Evolutionary conservation across 1,140 invertebrate species (phyloP).

Genomic region (Drosophila sp.): DNA sequence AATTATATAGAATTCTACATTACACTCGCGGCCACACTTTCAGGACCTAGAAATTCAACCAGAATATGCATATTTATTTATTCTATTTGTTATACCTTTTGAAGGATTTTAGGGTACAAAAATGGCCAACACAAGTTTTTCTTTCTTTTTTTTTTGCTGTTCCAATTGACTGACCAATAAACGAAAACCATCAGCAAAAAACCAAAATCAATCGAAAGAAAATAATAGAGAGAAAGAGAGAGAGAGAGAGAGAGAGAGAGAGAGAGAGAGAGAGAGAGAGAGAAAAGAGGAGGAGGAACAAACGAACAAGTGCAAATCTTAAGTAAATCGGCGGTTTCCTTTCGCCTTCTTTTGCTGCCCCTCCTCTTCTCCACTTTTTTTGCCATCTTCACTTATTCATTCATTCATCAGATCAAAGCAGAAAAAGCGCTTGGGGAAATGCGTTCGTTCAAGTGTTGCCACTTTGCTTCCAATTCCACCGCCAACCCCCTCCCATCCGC

Average conservation of each 20-base stretch:
- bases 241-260: background rate
- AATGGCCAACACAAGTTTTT: conserved; percentile 21
- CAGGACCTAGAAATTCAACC: too few species aligned
- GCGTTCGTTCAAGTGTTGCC: conserved; percentile 22
- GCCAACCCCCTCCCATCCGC: background rate
- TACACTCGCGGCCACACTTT: too few species aligned
- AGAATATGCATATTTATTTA: too few species aligned
- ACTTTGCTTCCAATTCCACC: conserved; percentile 1
- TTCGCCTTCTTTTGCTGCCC: too few species aligned
- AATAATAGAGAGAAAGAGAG: background rate
- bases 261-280: background rate
- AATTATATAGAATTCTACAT: too few species aligned
- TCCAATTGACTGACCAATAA: conserved; percentile 28
- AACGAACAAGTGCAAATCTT: conserved; percentile 47
- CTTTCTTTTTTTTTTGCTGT: background rate
- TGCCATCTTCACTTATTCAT: conserved; percentile 16
- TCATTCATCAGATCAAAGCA: conserved; percentile 21
- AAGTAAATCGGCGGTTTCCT: conserved; percentile 37
- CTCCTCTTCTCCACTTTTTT: background rate
- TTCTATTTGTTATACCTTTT: background rate
- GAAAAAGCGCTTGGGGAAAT: conserved; percentile 16
- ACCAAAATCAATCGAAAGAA: background rate
- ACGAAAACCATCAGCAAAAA: conserved; percentile 46
- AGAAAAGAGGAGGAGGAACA: background rate
- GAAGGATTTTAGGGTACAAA: conserved; percentile 2